Percentiles rank a stretch among this genome's conserved stretches.
phyloP scores from a whole-genome alignment of 1,140 invertebrate genomes.

The Caerostris darwini region DNA sequence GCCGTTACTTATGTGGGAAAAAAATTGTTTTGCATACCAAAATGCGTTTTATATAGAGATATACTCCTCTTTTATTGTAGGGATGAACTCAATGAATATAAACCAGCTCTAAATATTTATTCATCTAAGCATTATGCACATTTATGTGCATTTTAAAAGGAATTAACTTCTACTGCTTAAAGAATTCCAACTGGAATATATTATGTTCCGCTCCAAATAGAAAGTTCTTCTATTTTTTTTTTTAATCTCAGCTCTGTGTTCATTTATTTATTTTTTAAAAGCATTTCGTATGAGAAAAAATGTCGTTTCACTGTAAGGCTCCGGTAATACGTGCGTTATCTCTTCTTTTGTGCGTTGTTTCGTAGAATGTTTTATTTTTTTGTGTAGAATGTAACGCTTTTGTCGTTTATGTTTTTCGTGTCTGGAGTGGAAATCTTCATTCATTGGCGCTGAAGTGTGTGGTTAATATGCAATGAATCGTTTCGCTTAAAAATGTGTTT shows the following conservation, averaged over 20 bases:
- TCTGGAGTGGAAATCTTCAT: not conserved
- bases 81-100: slow-evolving; percentile 66
- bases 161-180: slow-evolving; percentile 49
- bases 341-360: not conserved
- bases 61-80: not conserved
- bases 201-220: slow-evolving; percentile 23
- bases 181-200: slow-evolving; percentile 30
- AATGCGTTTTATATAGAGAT: not conserved
- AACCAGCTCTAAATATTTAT: slow-evolving; percentile 69
- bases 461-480: slow-evolving; percentile 22
- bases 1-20: slow-evolving; percentile 29
- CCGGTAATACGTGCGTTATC: slow-evolving; percentile 34
- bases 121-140: slow-evolving; percentile 49
- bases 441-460: not conserved
- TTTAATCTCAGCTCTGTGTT: slow-evolving; percentile 51
- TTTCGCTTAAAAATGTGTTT: not conserved
- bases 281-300: slow-evolving; percentile 5
- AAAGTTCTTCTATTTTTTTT: slow-evolving; percentile 39
- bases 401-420: not conserved
- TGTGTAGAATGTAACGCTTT: not conserved
- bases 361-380: not conserved
- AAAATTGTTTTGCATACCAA: not conserved
- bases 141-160: slow-evolving; percentile 71
- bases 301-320: not conserved
- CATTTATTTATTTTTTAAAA: not conserved